Evolutionary conservation across 2,113 vertebrate species (phyloP).

Genomic region (Podarcis raffonei): DNA sequence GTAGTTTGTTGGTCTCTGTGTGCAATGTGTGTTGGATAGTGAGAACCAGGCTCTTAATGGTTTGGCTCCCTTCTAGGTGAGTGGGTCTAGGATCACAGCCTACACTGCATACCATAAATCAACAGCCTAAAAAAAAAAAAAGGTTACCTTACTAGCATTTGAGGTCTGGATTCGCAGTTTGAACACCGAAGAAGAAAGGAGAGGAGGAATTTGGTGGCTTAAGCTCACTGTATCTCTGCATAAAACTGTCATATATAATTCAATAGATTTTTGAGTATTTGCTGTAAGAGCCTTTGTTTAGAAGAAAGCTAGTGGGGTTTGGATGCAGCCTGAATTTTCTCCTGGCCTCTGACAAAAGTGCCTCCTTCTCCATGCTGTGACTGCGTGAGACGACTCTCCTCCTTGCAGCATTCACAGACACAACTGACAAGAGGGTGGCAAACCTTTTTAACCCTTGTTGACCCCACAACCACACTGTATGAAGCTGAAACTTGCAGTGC

Average conservation of each 20-base stretch:
- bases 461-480: constrained; percentile 21
- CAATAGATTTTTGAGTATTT: constrained; percentile 33
- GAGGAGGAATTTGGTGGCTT: constrained; percentile 10
- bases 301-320: constrained; percentile 14
- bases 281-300: not conserved
- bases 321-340: constrained; percentile 20
- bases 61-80: too few relatives aligned
- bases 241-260: constrained; percentile 33
- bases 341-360: not conserved
- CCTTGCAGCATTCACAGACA: not conserved
- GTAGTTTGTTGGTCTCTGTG: too few relatives aligned
- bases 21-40: too few relatives aligned
- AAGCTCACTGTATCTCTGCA: constrained; percentile 24
- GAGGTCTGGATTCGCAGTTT: not conserved
- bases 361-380: not conserved
- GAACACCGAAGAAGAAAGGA: not conserved
- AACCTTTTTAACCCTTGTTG: constrained; percentile 52
- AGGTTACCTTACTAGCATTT: not conserved
- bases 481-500: not conserved
- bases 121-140: not conserved
- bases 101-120: not conserved
- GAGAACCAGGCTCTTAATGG: too few relatives aligned
- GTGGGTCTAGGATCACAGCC: not conserved
- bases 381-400: not conserved
- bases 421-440: constrained; percentile 27